Evolutionary conservation across 2,797 vertebrate species (phyloP).

Genomic region (Catostomus latipinnis): DNA sequence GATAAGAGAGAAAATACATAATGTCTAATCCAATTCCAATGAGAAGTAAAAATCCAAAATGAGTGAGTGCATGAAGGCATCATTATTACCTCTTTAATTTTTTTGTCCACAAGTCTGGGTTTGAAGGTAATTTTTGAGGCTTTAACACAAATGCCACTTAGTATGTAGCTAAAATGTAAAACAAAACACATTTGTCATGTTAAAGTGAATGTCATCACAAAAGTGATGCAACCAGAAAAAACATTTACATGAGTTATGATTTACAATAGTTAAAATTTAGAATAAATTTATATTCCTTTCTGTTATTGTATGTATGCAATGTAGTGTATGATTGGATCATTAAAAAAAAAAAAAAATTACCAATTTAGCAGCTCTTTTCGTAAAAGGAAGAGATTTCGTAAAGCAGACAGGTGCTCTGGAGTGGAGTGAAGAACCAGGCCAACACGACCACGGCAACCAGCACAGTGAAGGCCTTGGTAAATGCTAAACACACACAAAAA

Average conservation of each 20-base stretch:
- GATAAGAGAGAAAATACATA: neutral
- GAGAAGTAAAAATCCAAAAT: neutral
- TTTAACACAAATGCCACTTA: slow-evolving; percentile 75
- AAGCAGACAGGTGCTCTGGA: slow-evolving; percentile 66
- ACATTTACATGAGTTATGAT: neutral
- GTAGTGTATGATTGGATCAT: neutral
- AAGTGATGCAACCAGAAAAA: neutral
- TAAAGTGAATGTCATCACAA: neutral
- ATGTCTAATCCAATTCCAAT: neutral
- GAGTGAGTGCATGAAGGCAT: neutral
- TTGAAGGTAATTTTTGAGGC: slow-evolving; percentile 80
- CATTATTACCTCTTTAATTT: slow-evolving; percentile 68
- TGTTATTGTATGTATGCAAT: no score
- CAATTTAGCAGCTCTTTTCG: slow-evolving; percentile 82
- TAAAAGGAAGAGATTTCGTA: slow-evolving; percentile 86
- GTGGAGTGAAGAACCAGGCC: slow-evolving; percentile 82
- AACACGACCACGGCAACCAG: slow-evolving; percentile 71
- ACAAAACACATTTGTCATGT: neutral
- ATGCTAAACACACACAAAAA: slow-evolving; percentile 69
- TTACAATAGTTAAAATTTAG: no score
- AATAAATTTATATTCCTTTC: no score
- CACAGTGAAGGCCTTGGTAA: slow-evolving; percentile 80
- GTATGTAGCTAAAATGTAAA: slow-evolving; percentile 80
- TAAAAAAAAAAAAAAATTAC: slow-evolving; percentile 68
- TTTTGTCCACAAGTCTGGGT: slow-evolving; percentile 65